These are phyloP conservation scores for Drosophila borborema DNA, from an alignment of 2,888 invertebrate genomes.

Conservation along the genomic window DNA sequence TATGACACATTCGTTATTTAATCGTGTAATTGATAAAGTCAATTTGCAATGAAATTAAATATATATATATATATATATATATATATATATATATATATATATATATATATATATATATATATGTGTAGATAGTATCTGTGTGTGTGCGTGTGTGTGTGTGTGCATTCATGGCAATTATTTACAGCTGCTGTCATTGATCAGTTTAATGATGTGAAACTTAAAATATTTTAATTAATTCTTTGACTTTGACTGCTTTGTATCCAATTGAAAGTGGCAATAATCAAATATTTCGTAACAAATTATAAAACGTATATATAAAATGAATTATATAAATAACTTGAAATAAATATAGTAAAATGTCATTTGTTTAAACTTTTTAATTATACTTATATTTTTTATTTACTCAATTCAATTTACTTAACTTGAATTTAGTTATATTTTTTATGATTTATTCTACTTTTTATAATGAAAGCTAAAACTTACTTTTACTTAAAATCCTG, in stretches of 20 bases:
- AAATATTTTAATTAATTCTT: slow-evolving; percentile 49
- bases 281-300: not conserved
- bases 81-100: too few relatives aligned
- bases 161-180: not conserved
- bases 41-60: slow-evolving; percentile 56
- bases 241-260: slow-evolving; percentile 14
- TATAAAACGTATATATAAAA: not conserved
- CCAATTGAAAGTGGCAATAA: slow-evolving; percentile 4
- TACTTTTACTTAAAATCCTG: too few relatives aligned
- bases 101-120: too few relatives aligned
- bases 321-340: too few relatives aligned
- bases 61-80: slow-evolving; percentile 27
- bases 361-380: too few relatives aligned
- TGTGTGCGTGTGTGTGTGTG: not conserved
- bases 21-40: slow-evolving; percentile 54
- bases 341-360: too few relatives aligned
- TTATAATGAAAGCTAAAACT: too few relatives aligned
- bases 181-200: slow-evolving; percentile 39
- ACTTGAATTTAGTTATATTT: too few relatives aligned
- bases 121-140: not conserved
- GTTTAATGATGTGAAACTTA: slow-evolving; percentile 43
- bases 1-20: slow-evolving; percentile 36
- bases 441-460: too few relatives aligned
- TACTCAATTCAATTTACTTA: too few relatives aligned
- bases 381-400: too few relatives aligned